Conservation (phyloP, 2,888 invertebrate genomes). For the Corbicula japonica region DNA sequence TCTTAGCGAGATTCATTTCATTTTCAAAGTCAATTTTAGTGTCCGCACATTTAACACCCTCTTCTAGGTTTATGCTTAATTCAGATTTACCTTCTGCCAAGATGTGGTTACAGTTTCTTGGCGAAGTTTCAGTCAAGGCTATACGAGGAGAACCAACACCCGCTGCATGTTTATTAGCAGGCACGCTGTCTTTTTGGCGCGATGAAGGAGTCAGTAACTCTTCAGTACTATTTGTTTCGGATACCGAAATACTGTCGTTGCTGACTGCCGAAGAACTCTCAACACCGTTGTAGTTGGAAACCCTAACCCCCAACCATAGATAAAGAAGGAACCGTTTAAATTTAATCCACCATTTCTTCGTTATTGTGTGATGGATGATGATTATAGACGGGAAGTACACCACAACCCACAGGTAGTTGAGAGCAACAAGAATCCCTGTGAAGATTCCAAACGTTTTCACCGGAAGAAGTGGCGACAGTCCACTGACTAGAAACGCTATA, state of each 20-base stretch:
- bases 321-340: constrained; percentile 31
- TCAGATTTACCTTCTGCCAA: too few relatives aligned
- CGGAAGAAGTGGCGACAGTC: constrained; percentile 79
- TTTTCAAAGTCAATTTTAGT: too few relatives aligned
- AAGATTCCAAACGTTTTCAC: constrained; percentile 82
- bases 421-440: constrained; percentile 78
- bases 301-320: constrained; percentile 32
- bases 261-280: not conserved
- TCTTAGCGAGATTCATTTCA: constrained; percentile 56
- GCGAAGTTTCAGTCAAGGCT: too few relatives aligned
- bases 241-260: constrained; percentile 20
- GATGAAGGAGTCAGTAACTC: constrained; percentile 14
- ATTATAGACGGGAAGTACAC: constrained; percentile 82
- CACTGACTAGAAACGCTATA: constrained; percentile 82
- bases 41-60: too few relatives aligned
- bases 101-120: too few relatives aligned
- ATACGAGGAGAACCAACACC: too few relatives aligned
- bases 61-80: too few relatives aligned
- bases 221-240: constrained; percentile 50
- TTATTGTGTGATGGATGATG: constrained; percentile 66
- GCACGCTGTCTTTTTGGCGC: too few relatives aligned
- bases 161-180: not conserved
- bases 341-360: constrained; percentile 51
- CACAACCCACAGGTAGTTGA: constrained; percentile 84
- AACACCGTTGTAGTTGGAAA: not conserved